A percentile compares a stretch with the other conserved stretches of the same genome.
Evolutionary conservation across 2,888 invertebrate species (phyloP).

Genomic region (Spialia ferax): DNA sequence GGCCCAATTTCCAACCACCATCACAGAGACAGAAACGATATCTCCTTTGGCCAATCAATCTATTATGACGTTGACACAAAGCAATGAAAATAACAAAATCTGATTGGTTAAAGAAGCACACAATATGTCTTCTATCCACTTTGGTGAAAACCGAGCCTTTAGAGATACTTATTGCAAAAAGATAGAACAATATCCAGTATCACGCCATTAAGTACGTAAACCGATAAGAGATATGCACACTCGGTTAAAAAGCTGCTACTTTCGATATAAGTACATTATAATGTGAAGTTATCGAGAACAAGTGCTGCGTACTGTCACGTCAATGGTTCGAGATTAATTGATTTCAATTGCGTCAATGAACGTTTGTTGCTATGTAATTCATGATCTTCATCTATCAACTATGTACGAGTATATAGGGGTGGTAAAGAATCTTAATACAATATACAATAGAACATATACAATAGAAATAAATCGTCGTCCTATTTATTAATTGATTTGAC

Average conservation of each 20-base stretch:
- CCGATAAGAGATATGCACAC: background rate
- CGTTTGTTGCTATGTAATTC: constrained; percentile 23
- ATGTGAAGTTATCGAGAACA: constrained; percentile 21
- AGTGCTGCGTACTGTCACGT: background rate
- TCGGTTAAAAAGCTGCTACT: background rate
- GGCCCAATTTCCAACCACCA: no score
- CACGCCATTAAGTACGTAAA: background rate
- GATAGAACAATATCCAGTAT: background rate
- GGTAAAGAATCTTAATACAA: background rate
- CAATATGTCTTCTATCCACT: no score
- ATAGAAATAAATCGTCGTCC: no score
- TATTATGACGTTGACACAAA: no score
- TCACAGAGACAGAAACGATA: no score
- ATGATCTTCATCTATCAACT: background rate
- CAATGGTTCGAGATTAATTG: constrained; percentile 21
- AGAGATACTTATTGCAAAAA: background rate
- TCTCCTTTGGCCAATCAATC: no score
- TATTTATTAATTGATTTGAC: no score
- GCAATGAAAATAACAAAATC: no score
- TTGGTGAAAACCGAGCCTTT: no score
- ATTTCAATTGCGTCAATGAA: constrained; percentile 36
- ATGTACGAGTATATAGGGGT: background rate
- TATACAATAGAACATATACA: no score
- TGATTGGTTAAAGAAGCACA: no score
- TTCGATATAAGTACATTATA: background rate